A percentile compares a stretch with the other conserved stretches of the same genome.
Evolutionary conservation across 2,797 vertebrate genomes (phyloP).

Genomic region (Macrochelys suwanniensis): DNA sequence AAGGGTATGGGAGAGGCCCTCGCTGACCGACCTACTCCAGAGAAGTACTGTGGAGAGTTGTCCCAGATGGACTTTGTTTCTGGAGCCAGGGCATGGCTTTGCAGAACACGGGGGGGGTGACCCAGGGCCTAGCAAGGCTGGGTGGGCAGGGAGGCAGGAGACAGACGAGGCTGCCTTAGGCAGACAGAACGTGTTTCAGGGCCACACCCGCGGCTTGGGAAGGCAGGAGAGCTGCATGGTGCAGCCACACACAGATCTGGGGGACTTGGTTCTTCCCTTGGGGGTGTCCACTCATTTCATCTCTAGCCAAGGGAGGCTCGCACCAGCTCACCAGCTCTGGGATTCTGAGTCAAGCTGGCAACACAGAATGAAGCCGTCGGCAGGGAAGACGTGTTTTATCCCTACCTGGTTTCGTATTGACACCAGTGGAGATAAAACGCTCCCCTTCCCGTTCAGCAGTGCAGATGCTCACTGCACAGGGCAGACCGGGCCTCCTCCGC

Average conservation of each 20-base stretch:
- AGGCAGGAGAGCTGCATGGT: neutral
- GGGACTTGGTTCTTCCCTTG: neutral
- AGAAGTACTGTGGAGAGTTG: neutral
- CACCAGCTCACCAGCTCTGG: neutral
- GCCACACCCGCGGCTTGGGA: neutral
- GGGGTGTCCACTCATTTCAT: neutral
- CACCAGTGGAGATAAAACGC: neutral
- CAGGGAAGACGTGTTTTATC: too few relatives aligned
- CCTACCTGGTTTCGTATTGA: too few relatives aligned
- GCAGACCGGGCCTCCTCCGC: constrained; percentile 23
- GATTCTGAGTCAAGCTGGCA: fast-evolving
- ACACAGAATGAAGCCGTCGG: too few relatives aligned
- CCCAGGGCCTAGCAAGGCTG: too few relatives aligned
- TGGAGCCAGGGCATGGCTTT: neutral
- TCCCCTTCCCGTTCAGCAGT: neutral
- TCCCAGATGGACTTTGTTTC: neutral
- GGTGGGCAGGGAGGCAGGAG: neutral
- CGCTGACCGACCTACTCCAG: neutral
- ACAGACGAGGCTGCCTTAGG: neutral
- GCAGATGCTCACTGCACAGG: too few relatives aligned
- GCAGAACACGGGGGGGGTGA: neutral
- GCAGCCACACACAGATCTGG: neutral
- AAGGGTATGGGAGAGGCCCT: neutral
- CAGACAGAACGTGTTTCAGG: neutral
- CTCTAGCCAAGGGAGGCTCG: fast-evolving